Percentiles rank a stretch among this genome's conserved stretches.
phyloP scores from a whole-genome alignment of 2,888 invertebrate genomes.

The Meliscaeva auricollis region DNA sequence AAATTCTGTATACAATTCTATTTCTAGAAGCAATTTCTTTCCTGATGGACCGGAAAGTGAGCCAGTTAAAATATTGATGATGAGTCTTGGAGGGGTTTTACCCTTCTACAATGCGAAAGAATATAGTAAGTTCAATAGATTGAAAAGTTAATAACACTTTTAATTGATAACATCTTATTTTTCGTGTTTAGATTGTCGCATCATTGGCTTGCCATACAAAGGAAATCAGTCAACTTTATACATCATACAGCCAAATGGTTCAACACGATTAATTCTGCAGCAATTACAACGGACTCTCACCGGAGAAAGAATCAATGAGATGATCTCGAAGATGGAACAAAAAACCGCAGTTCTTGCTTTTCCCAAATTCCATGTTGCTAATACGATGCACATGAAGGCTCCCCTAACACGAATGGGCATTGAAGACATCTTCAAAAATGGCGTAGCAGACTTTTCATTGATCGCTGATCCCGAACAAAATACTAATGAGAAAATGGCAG shows the following conservation, averaged over 20 bases:
- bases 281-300: slow-evolving; percentile 84
- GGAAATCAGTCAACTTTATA: slow-evolving; percentile 87
- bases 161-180: background rate
- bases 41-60: slow-evolving; percentile 83
- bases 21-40: slow-evolving; percentile 84
- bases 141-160: background rate
- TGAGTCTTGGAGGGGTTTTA: slow-evolving; percentile 87
- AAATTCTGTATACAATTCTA: too few species aligned
- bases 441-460: slow-evolving; percentile 88
- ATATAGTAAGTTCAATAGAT: slow-evolving; percentile 66
- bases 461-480: slow-evolving; percentile 83
- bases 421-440: slow-evolving; percentile 87
- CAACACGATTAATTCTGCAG: slow-evolving; percentile 84
- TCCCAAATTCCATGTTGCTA: slow-evolving; percentile 90
- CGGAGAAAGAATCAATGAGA: slow-evolving; percentile 82
- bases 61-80: slow-evolving; percentile 85
- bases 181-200: slow-evolving; percentile 86
- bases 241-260: slow-evolving; percentile 86
- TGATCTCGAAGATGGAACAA: slow-evolving; percentile 81
- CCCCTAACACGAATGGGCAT: slow-evolving; percentile 87
- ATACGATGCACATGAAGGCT: slow-evolving; percentile 85
- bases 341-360: slow-evolving; percentile 85
- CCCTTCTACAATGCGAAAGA: slow-evolving; percentile 84
- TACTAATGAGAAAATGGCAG: background rate
- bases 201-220: slow-evolving; percentile 88